Evolutionary conservation across 2,113 vertebrate species (phyloP), one percentile per base, ranked within the genome.

Genomic region (Sinocyclocheilus rhinocerous): DNA sequence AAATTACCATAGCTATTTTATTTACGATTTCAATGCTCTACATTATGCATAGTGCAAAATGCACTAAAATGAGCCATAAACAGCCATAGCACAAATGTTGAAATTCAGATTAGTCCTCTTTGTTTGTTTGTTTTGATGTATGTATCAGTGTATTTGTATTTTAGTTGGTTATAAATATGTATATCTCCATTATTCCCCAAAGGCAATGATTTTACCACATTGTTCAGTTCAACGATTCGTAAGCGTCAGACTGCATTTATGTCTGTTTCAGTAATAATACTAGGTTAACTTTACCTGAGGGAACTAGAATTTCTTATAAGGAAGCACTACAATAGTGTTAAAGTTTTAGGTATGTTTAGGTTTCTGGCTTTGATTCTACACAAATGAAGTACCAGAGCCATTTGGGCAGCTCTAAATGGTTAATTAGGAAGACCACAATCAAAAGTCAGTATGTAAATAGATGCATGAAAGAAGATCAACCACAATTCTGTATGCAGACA

Each of bases 1-100:
- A 86, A 52, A 82, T 59, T 65, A 50, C 63, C n/a, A 70, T 83
- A 83, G 45, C 45, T 48, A 33, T 24, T 67, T 55, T 55, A 55
- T 75, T 83, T 83, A 55, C 39, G 22, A n/a, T 29, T 15, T 13
- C 26, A 65, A n/a, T 76, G 87, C 50, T 79, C n/a, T 11, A 42
- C 33, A 57, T 73, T 84, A 75, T 72, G 67, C 63, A 52, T 10
- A 22, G 59, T 69, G 75, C 75, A 76, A 8, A 52, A 52, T 42
- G 42, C 10, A 9, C 61, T 65, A 33, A 70, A 69, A 83, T 78
- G 55, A 57, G 76, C 81, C 24, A 33, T 83, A 55, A 70, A 52
- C 61, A 33, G 63, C 39, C 80, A 36, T 36, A 45, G 24, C 16
- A 36, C 24, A 55, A 52, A 83, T 82, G 10, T 11, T 70, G 16